phyloP scores from a whole-genome alignment of 2,797 vertebrate genomes.

The Balearica regulorum region DNA sequence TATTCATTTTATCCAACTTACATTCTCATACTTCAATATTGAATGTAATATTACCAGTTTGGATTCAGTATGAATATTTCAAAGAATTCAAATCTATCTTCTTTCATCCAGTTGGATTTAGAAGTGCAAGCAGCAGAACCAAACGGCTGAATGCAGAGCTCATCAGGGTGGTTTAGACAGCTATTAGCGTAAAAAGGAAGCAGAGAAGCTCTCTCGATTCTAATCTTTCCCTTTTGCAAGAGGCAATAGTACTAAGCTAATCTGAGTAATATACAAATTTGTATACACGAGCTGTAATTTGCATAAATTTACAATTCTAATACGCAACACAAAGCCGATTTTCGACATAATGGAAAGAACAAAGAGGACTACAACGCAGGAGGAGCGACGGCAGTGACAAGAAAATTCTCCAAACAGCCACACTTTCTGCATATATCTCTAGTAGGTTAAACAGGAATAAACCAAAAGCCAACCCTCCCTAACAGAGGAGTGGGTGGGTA shows the following conservation, averaged over 20 bases:
- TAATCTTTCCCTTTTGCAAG: neutral
- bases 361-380: neutral
- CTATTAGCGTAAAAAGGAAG: neutral
- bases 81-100: neutral
- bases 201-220: neutral
- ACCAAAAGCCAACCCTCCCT: neutral
- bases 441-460: neutral
- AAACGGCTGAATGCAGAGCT: neutral
- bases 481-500: accelerated
- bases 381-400: neutral
- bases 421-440: neutral
- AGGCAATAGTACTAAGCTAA: neutral
- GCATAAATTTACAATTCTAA: neutral
- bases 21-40: neutral
- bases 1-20: neutral
- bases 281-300: neutral
- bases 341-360: neutral
- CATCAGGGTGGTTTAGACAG: neutral
- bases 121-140: neutral
- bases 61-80: neutral
- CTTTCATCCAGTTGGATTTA: neutral
- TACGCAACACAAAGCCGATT: neutral
- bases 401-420: neutral
- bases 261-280: neutral
- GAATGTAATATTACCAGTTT: neutral